phyloP scores from a whole-genome alignment of 2,888 invertebrate genomes.

The Ectropis crepuscularia region DNA sequence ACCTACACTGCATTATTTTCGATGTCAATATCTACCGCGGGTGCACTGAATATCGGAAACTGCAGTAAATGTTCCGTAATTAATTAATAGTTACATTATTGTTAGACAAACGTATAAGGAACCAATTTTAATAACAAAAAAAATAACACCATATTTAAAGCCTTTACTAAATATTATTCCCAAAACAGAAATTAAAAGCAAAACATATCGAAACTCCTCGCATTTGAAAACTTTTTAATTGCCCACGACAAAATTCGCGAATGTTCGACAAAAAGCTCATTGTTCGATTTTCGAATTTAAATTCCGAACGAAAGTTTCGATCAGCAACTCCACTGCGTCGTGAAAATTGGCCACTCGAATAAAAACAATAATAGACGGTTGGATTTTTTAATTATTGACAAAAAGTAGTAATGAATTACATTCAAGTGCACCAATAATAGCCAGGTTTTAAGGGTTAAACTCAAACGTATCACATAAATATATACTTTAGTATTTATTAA shows the following conservation, averaged over 20 bases:
- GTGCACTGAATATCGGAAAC: too few species aligned
- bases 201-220: conserved; percentile 50
- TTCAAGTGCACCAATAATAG: background rate
- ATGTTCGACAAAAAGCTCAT: conserved; percentile 73
- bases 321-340: conserved; percentile 62
- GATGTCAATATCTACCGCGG: too few species aligned
- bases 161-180: background rate
- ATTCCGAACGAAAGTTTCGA: conserved; percentile 62
- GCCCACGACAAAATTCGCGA: conserved; percentile 70
- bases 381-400: conserved; percentile 46
- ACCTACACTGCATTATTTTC: too few species aligned
- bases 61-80: too few species aligned
- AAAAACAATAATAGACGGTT: conserved; percentile 56
- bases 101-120: too few species aligned
- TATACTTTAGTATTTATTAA: too few species aligned
- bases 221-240: conserved; percentile 78
- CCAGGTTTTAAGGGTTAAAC: background rate
- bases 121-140: too few species aligned
- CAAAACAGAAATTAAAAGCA: conserved; percentile 45
- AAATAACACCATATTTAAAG: too few species aligned
- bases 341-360: conserved; percentile 60
- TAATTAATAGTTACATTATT: too few species aligned
- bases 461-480: too few species aligned
- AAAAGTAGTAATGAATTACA: background rate
- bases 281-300: conserved; percentile 73